Evolutionary conservation across 2,888 invertebrate species (phyloP).

Genomic region (Temnothorax rugatulus): DNA sequence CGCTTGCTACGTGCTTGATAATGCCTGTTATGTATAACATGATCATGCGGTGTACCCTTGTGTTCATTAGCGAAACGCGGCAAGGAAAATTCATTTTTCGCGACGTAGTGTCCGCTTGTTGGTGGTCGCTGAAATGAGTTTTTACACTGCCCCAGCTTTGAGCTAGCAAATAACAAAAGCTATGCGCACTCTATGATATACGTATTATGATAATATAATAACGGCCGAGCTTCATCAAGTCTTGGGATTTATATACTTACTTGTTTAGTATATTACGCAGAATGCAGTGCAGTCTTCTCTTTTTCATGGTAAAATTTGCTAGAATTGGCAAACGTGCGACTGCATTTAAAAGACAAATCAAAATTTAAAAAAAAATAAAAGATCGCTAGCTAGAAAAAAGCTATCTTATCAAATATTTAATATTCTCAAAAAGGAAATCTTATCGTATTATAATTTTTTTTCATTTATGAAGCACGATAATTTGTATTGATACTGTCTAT

Average conservation of each 20-base stretch:
- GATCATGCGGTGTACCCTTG: slow-evolving; percentile 49
- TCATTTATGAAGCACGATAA: background rate
- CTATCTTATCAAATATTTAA: background rate
- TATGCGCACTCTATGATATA: slow-evolving; percentile 34
- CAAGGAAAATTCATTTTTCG: slow-evolving; percentile 52
- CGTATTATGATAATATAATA: slow-evolving; percentile 39
- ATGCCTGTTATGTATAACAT: slow-evolving; percentile 50
- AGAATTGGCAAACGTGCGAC: background rate
- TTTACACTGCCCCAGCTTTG: slow-evolving; percentile 45
- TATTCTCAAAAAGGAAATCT: background rate
- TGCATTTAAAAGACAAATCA: background rate
- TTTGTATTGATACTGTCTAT: background rate
- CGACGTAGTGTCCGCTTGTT: slow-evolving; percentile 26
- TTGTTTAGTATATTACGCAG: background rate
- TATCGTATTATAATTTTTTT: background rate
- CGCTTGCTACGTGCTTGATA: slow-evolving; percentile 56
- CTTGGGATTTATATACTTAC: slow-evolving; percentile 12
- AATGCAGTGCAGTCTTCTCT: background rate
- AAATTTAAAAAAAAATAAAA: background rate
- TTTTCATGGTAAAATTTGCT: background rate
- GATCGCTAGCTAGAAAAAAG: background rate
- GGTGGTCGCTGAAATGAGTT: slow-evolving; percentile 48
- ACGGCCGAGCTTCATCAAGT: slow-evolving; percentile 16
- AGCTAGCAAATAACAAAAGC: slow-evolving; percentile 43
- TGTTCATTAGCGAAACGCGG: slow-evolving; percentile 55